Base-by-base conservation (phyloP, 1,140 invertebrate species). In the Drosophila pectinifera region DNA sequence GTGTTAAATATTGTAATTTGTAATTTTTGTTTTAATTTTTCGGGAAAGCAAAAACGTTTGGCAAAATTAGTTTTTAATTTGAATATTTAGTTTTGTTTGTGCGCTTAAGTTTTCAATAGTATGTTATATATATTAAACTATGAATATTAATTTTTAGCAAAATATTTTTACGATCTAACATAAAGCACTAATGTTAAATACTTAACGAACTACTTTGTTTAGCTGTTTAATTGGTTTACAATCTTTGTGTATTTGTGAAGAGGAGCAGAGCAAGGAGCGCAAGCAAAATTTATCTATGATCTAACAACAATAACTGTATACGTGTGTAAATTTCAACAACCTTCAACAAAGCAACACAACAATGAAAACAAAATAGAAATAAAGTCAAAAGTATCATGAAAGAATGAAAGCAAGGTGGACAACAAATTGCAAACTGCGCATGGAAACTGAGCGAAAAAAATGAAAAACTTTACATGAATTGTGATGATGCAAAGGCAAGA, bases 11-110 rank as follows among this genome's bases (percentile, higher is more conserved):
- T 90, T 86, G 83, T 86, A 86, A 88, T 88, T 85, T 88, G 79
- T 86, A 88, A 84, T 84, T 80, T 88, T 86, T 73, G 67, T 57
- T 74, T 90, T 78, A 74, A 81, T 73, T 74, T 75, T 91, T 91
- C 78, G 89, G 89, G 89, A 91, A 91, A 91, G 80, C 89, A 91
- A 91, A 86, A 79, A 89, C 81, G 78, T 91, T 91, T 91, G 88
- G 88, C 83, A 91, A 91, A 84, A 88, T 77, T 89, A 91, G 88
- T 79, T 91, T 69, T 70, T 86, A 91, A 85, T 89, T 89, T 89
- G 75, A 72, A 79, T 86, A 88, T 78, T 86, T 85, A 85, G 82
- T 86, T 85, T 82, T 86, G 78, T 85, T 85, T 85, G 81, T 85
- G 82, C 81, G 82, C 81, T 86, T 86, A 86, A 86, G 82, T 86